These are phyloP conservation scores for Sebastes itinus DNA, from an alignment of 2,797 vertebrate species.

Conservation along the genomic window DNA sequence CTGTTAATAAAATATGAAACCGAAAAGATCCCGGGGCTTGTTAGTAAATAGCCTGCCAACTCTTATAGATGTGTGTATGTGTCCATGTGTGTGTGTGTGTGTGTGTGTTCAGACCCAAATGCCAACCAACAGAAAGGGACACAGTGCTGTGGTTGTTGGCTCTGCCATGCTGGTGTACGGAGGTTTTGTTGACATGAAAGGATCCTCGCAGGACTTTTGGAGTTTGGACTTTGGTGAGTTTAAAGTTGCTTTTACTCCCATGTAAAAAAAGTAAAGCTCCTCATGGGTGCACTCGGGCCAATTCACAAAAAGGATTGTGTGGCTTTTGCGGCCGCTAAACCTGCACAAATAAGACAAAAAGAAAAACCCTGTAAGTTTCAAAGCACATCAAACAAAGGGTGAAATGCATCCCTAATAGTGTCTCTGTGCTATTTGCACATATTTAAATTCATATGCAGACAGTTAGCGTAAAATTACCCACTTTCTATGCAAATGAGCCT, in stretches of 20 bases:
- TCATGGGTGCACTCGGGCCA: neutral
- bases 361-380: too few relatives aligned
- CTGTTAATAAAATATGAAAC: neutral
- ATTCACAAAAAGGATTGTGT: neutral
- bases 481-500: too few relatives aligned
- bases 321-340: neutral
- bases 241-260: neutral
- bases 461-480: neutral
- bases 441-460: neutral
- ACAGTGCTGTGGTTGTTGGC: slow-evolving; percentile 85
- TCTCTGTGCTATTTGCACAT: neutral
- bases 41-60: neutral
- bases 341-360: neutral
- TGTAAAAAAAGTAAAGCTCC: neutral
- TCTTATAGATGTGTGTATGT: neutral
- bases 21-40: too few relatives aligned
- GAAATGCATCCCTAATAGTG: neutral
- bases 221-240: slow-evolving; percentile 84
- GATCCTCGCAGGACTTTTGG: slow-evolving; percentile 90
- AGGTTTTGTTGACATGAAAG: slow-evolving; percentile 88
- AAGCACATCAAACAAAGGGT: neutral
- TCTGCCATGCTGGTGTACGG: slow-evolving; percentile 88
- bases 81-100: neutral
- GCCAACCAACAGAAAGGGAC: slow-evolving; percentile 88
- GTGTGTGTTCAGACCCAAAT: slow-evolving; percentile 59